Percentiles rank a stretch among this genome's conserved stretches.
Evolutionary conservation across 2,888 invertebrate genomes (phyloP).

Genomic region (Leptopilina drosophilae): DNA sequence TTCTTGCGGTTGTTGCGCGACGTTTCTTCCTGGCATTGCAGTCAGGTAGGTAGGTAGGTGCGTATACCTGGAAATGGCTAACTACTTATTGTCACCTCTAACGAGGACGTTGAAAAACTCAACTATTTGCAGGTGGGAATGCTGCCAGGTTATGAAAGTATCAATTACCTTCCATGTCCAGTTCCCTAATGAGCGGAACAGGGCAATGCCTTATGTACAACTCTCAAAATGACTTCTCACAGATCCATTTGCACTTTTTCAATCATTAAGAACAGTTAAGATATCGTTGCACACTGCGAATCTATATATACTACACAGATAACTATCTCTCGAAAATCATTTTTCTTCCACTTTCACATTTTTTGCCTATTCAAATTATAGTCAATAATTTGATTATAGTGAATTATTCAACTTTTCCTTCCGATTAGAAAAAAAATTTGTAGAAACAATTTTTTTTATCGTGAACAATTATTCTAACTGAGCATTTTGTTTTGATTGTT

Average conservation of each 20-base stretch:
- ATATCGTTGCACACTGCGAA: slow-evolving; percentile 16
- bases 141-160: slow-evolving; percentile 74
- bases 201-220: slow-evolving; percentile 47
- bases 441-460: too few species aligned
- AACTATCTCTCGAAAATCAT: not conserved
- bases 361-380: not conserved
- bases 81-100: slow-evolving; percentile 76
- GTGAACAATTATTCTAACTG: too few species aligned
- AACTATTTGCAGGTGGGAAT: slow-evolving; percentile 73
- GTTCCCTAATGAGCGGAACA: slow-evolving; percentile 73
- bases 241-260: slow-evolving; percentile 57
- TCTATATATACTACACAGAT: not conserved
- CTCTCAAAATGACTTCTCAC: slow-evolving; percentile 49
- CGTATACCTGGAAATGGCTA: slow-evolving; percentile 71
- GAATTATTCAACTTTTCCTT: too few species aligned
- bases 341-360: not conserved
- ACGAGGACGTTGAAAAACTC: slow-evolving; percentile 70
- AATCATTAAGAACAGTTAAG: slow-evolving; percentile 27
- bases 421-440: too few species aligned
- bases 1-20: slow-evolving; percentile 41
- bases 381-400: too few species aligned
- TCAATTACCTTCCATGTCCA: slow-evolving; percentile 73
- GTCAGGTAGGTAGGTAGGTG: slow-evolving; percentile 50
- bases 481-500: too few species aligned
- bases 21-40: slow-evolving; percentile 42